Evolutionary conservation across 2,888 invertebrate species (phyloP).

Genomic region (Halocaridina rubra): DNA sequence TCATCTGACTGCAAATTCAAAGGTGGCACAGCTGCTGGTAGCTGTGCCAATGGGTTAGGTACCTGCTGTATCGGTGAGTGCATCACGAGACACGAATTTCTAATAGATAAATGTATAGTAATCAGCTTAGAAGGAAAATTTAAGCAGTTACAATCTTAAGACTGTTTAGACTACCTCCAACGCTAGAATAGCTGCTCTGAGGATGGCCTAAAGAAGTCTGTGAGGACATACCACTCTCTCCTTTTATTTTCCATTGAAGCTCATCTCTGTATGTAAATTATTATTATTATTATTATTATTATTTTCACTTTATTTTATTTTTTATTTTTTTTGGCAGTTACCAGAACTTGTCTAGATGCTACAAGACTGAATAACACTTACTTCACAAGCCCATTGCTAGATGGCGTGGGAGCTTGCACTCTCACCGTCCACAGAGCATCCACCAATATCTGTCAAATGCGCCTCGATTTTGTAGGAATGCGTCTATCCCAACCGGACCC

Average conservation of each 20-base stretch:
- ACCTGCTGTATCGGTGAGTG: not conserved
- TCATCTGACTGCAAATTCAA: not conserved
- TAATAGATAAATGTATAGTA: not conserved
- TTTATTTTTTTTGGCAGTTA: not conserved
- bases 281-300: too few species aligned
- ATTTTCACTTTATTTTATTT: too few species aligned
- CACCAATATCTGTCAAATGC: constrained; percentile 32
- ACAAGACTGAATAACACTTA: constrained; percentile 26
- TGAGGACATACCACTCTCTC: too few species aligned
- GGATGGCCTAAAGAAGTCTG: too few species aligned
- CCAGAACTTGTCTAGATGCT: constrained; percentile 11
- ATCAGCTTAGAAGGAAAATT: too few species aligned
- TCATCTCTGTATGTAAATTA: too few species aligned
- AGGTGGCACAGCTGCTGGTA: not conserved
- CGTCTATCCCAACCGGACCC: constrained; percentile 39
- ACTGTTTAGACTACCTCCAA: not conserved
- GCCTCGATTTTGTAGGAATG: constrained; percentile 30
- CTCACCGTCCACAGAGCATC: constrained; percentile 31
- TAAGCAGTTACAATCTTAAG: not conserved
- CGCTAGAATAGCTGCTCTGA: too few species aligned
- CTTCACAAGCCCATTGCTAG: constrained; percentile 24
- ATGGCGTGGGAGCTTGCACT: constrained; percentile 16
- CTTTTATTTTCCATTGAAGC: too few species aligned
- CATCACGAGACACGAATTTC: too few species aligned
- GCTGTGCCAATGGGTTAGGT: not conserved